Evolutionary conservation across 2,113 vertebrate species (phyloP), one percentile per base, ranked within the genome.

Genomic region (Callospermophilus lateralis): DNA sequence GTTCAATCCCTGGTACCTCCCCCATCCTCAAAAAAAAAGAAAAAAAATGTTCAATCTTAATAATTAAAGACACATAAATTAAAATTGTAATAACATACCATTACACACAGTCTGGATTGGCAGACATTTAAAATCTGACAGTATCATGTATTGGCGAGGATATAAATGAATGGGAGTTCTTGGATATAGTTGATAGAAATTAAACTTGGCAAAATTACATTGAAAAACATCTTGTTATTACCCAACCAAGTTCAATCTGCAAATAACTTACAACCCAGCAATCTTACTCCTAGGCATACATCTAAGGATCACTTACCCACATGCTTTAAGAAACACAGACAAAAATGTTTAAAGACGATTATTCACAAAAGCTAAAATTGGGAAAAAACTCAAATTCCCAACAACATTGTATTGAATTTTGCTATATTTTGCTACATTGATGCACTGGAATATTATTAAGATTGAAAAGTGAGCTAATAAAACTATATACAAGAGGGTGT

Each of bases 191-290:
- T 58, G 39, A 16, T 94, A 67, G 39, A 58, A 85, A 30, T 88
- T 10, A 42, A 84, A 77, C 61, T 89, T 93, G 89, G 78, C 92
- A 85, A 17, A 84, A 0, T 84, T 84, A 72, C 17, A 11, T 34
- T 90, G 65, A n/a, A 95, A 80, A 96, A 73, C 34, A 89, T 39
- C 89, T 93, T 87, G 26, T 55, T 93, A 24, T 89, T 91, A 61
- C 37, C 12, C 67, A 85, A 90, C 12, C 30, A 87, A 34, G 68
- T 81, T 86, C 39, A 91, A 32, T 42, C 63, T 88, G 67, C 34
- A 87, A 65, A 90, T 51, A 74, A 83, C 12, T 68, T 95, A 81
- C 1, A 86, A 26, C 13, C 22, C 4, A 72, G 15, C 17, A 78
- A 3, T 45, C 26, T 83, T 93, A 26, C 32, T 88, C 16, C 1